Base-by-base conservation (phyloP, 2,888 invertebrate genomes). In the Criorhina ranunculi region DNA sequence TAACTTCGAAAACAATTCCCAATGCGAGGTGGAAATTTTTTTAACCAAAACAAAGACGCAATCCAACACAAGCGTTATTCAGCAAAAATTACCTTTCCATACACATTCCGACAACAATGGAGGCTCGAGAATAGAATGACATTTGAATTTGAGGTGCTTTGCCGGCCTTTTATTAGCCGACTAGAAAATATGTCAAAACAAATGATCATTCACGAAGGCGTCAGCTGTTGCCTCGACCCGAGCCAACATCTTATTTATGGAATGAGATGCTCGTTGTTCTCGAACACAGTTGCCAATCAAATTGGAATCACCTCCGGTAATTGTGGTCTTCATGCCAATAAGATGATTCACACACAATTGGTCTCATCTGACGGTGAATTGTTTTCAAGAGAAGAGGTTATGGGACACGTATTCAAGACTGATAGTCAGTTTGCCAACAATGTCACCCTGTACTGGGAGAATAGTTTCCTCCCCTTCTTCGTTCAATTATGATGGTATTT, bases 131-230 rank as follows among this genome's bases (percentile, higher is more conserved):
- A 53, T 46, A 11, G 62, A 78, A 78, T 70, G 69, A 70, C 69
- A 78, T 62, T 69, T 70, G 55, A 37, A 46, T 78, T 62, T 62
- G 55, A 78, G 70, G 70, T 69, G 62, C 53, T 70, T 46, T 15
- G 55, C 37, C 53, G 60, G 60, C 17, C 77, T 70, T 70, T 70
- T 78, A 69, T 78, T 55, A 69, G 70, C 53, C 62, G 31, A 33
- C 44, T 9, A 44, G 62, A 78, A 70, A 62, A 55, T 70, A 31
- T 78, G 77, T 78, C 77, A 78, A 69, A 78, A 78, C 69, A 78
- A 78, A 78, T 57, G 62, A 78, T 78, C 60, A 69, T 69, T 81
- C 59, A 75, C 15, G 46, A 62, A 81, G 77, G 69, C 51, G 51
- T 77, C 67, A 69, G 67, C 77, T 69, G 60, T 77, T 77, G 66